Base-by-base conservation (phyloP, 2,888 invertebrate genomes). In the Acronicta alni region DNA sequence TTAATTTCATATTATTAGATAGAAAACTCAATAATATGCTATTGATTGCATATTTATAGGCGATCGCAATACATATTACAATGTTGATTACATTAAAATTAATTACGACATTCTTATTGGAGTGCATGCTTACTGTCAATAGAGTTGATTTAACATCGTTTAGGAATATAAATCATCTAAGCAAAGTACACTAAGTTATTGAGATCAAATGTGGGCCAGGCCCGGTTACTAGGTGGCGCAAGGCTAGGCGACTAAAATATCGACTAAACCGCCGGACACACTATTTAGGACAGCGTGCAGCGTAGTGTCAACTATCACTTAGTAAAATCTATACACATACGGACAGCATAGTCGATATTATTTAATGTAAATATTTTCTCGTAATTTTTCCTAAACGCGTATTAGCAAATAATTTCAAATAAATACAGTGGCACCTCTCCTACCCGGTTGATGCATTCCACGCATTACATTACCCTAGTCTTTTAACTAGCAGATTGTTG, bases 181-280 rank as follows among this genome's bases (percentile, higher is more conserved):
- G 60, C 57, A 64, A 63, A 35, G 56, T 65, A 62, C 47, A 48
- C 37, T 52, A 47, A 54, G 48, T 63, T 77, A 77, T 73, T 56
- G 72, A 80, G 75, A 76, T 77, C 74, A 71, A 83, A 82, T 84
- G 81, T 84, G 79, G 79, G 80, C 77, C 80, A 86, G 71, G 72
- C 75, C 64, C 56, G 47, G 72, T 65, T 58, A 73, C 72, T 67
- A 75, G 75, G 63, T 66, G 62, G 65, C 57, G 64, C 78, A 77
- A 80, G 72, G 75, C 79, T 80, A 77, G 62, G 61, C 64, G 69
- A 72, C 72, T 72, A 56, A 81, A 9, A 79, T 75, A 72, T 67
- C 65, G 57, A 65, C 64, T 62, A 60, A 69, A 62, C 66, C 52
- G 72, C 58, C 68, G 67, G 72, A 68, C 71, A 60, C 55, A 71